Evolutionary conservation across 2,113 vertebrate genomes (phyloP), one percentile per base, ranked within the genome.

Genomic region (Hippoglossus stenolepis): DNA sequence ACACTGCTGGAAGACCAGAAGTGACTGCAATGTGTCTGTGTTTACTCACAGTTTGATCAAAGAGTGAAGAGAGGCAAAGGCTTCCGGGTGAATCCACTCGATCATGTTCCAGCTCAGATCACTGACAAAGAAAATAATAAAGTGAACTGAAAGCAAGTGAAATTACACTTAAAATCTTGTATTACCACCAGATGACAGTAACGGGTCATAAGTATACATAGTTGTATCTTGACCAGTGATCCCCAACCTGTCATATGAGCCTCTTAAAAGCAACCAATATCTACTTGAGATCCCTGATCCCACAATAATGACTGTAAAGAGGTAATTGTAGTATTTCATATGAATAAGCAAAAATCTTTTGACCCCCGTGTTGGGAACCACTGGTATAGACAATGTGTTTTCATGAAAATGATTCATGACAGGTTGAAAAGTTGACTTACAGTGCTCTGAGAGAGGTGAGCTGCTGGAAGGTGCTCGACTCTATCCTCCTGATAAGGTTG

Each of bases 101-200:
- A 99, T 97, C 78, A 60, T 74, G 64, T 99, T 99, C 95, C 96
- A 96, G 70, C 98, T 98, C 38, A 99, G 93, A 88, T 99, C 97
- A 57, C 98, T 99, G 89, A 89, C 62, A 88, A 38, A 71, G 15
- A 65, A 23, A 66, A 47, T 53, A 18, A 65, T 9, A 65, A 6
- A 81, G 18, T 54, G 51, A 54, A 69, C 56, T 20, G 47, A 77
- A 53, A 67, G 0, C 15, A 71, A 40, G 21, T 53, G 23, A 3
- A 57, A 21, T 62, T 8, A 5, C 35, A 68, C 47, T 21, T 5
- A 38, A 15, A n/a, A 28, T 57, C 2, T 35, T 24, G 10, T 38
- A n/a, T 77, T 23, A 80, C 89, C 91, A 89, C 73, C 85, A 93
- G 90, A 80, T 85, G 91, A 85, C 90, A 91, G 77, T 2, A 2